phyloP scores from a whole-genome alignment of 2,888 invertebrate species.

The Caenorhabditis sulstoni region DNA sequence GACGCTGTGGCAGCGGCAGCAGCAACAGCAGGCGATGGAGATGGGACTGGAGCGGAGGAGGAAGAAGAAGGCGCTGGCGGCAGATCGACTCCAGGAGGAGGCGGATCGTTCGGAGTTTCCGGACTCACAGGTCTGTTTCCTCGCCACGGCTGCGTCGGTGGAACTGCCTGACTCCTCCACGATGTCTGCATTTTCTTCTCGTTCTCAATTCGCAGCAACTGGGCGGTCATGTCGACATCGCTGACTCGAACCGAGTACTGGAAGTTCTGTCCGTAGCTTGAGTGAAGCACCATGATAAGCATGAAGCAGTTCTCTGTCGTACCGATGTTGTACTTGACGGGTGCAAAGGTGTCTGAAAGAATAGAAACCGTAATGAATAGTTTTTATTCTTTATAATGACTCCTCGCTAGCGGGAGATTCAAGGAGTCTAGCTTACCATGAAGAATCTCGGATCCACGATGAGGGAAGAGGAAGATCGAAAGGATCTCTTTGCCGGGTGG shows the following conservation, averaged over 20 bases:
- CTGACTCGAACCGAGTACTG: conserved; percentile 40
- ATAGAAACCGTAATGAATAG: no score
- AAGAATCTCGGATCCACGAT: conserved; percentile 44
- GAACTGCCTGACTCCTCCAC: conserved; percentile 11
- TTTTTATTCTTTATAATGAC: no score
- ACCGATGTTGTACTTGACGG: conserved; percentile 48
- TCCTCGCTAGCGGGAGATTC: neutral
- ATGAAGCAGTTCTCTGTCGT: conserved; percentile 46
- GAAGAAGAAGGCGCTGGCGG: neutral
- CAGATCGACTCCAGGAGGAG: neutral
- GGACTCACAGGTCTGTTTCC: neutral
- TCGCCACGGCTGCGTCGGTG: neutral
- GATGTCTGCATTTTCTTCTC: conserved; percentile 43
- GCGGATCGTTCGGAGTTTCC: neutral
- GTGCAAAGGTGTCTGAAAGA: conserved; percentile 54
- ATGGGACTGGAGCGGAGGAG: neutral
- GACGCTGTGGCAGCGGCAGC: neutral
- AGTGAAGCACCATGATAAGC: conserved; percentile 41
- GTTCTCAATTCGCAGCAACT: conserved; percentile 30
- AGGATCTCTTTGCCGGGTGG: conserved; percentile 21
- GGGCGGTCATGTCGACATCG: conserved; percentile 41
- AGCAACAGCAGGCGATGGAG: neutral
- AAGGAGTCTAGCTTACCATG: conserved; percentile 19
- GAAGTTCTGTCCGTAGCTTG: conserved; percentile 30
- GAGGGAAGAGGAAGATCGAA: conserved; percentile 53